phyloP scores from a whole-genome alignment of 1,140 invertebrate species.

The Euwallacea similis region DNA sequence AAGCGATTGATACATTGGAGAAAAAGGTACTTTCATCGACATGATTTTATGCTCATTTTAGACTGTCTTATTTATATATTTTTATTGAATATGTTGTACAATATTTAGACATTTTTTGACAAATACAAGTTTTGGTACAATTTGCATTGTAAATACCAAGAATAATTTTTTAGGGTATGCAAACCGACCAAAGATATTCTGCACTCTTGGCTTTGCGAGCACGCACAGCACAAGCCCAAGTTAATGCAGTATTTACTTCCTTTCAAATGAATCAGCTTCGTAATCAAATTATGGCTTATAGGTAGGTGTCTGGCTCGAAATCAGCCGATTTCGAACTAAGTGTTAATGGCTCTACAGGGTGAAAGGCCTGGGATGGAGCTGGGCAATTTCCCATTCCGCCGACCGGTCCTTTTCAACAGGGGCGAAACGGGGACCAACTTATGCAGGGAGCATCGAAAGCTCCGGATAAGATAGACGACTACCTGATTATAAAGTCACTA shows the following conservation, averaged over 20 bases:
- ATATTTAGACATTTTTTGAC: no score
- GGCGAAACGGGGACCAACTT: slow-evolving; percentile 15
- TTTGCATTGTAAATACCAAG: neutral
- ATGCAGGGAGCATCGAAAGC: neutral
- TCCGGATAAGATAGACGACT: neutral
- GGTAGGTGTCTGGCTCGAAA: slow-evolving; percentile 87
- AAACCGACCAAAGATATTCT: slow-evolving; percentile 88
- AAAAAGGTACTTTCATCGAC: slow-evolving; percentile 66
- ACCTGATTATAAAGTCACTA: neutral
- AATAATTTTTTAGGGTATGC: slow-evolving; percentile 62
- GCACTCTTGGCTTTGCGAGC: slow-evolving; percentile 82
- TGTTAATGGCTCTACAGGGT: slow-evolving; percentile 65
- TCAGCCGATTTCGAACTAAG: slow-evolving; percentile 84
- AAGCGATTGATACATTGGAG: slow-evolving; percentile 91
- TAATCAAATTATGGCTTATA: slow-evolving; percentile 93
- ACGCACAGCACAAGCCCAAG: slow-evolving; percentile 61
- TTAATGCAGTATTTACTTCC: slow-evolving; percentile 64
- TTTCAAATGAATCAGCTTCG: slow-evolving; percentile 81
- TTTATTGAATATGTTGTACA: no score
- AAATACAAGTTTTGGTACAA: neutral
- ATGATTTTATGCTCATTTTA: neutral
- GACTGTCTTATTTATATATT: no score
- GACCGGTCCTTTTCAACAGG: slow-evolving; percentile 49
- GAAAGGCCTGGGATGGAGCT: slow-evolving; percentile 52
- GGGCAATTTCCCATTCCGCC: slow-evolving; percentile 51